These are phyloP conservation scores for Vidua chalybeata DNA, from an alignment of 2,113 vertebrate genomes.

Conservation along the genomic window DNA sequence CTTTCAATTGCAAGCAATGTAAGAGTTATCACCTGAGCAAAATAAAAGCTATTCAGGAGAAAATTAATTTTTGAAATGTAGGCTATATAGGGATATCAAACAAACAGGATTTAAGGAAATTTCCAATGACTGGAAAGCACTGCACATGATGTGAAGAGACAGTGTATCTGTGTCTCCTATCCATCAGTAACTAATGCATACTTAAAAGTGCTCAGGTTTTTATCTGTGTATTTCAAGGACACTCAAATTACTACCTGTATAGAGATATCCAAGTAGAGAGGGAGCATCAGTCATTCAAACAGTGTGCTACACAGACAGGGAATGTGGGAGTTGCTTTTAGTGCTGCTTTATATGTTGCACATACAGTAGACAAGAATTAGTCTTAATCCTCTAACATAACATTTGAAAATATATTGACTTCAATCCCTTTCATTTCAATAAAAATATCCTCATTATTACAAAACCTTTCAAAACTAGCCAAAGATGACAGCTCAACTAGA, in stretches of 20 bases:
- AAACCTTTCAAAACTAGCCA: neutral
- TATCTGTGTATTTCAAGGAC: neutral
- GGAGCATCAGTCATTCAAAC: neutral
- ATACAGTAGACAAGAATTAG: neutral
- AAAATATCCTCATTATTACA: neutral
- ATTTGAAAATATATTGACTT: neutral
- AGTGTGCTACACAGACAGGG: accelerated
- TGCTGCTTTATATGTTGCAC: neutral
- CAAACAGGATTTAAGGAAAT: neutral
- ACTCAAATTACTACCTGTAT: neutral
- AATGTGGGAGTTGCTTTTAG: neutral
- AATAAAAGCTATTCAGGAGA: neutral
- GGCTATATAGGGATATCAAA: neutral
- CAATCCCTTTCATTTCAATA: neutral
- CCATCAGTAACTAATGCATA: neutral
- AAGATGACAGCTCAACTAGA: neutral
- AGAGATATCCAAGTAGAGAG: neutral
- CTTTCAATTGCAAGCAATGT: neutral
- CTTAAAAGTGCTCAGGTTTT: neutral
- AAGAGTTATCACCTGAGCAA: neutral
- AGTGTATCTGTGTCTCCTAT: neutral
- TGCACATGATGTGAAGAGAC: neutral
- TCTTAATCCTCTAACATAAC: neutral
- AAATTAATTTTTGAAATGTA: neutral
- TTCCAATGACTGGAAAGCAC: neutral